phyloP scores from a whole-genome alignment of 1,140 invertebrate species.

The Liolophura sinensis region DNA sequence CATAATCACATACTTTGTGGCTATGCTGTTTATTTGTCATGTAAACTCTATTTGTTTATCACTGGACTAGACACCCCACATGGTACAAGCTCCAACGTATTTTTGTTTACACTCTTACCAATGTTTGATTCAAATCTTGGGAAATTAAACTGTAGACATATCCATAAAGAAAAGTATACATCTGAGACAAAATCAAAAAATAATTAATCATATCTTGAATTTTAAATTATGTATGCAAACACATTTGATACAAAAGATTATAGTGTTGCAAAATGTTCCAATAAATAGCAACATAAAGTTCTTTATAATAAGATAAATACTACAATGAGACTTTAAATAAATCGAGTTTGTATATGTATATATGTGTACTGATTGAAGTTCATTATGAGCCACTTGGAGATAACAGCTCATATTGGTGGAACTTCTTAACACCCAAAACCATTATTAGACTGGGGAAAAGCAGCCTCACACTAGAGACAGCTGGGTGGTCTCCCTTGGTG shows the following conservation, averaged over 20 bases:
- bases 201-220: background rate
- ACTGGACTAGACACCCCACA: background rate
- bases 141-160: background rate
- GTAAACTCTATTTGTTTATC: background rate
- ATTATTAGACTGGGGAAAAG: background rate
- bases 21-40: background rate
- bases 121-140: background rate
- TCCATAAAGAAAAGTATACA: background rate
- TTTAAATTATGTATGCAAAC: background rate
- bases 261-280: background rate
- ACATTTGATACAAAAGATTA: background rate
- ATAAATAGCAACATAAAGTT: background rate
- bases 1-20: too few relatives aligned
- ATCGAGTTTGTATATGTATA: background rate
- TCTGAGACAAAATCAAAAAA: slow-evolving; percentile 1
- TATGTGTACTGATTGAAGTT: background rate
- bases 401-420: too few relatives aligned
- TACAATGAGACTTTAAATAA: background rate
- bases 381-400: background rate
- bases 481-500: background rate
- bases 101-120: background rate
- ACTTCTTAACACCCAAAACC: background rate
- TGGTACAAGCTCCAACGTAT: background rate
- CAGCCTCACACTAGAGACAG: background rate
- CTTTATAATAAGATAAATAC: slow-evolving; percentile 1